A percentile compares a stretch with the other conserved stretches of the same genome.
Conservation (phyloP, 2,888 invertebrate genomes). For the Andricus curvator region DNA sequence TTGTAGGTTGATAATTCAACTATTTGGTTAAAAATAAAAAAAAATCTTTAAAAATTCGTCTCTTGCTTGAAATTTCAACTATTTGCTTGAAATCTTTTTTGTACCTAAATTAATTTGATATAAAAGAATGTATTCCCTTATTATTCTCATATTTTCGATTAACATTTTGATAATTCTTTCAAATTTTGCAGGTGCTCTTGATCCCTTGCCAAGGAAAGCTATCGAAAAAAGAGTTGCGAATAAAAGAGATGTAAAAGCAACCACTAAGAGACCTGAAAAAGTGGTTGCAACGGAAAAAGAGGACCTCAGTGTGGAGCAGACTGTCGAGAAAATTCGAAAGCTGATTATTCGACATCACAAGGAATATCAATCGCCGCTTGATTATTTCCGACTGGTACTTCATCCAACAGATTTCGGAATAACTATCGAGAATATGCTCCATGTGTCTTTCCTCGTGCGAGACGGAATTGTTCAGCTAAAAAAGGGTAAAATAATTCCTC, state of each 20-base stretch:
- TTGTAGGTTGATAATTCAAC: too few species aligned
- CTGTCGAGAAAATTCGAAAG: slow-evolving; percentile 79
- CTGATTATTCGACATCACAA: slow-evolving; percentile 79
- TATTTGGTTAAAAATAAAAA: too few species aligned
- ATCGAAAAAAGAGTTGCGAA: slow-evolving; percentile 30
- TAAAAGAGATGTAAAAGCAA: slow-evolving; percentile 55
- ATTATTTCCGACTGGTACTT: slow-evolving; percentile 82
- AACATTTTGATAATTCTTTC: not conserved
- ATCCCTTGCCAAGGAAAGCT: slow-evolving; percentile 46
- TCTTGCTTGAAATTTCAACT: too few species aligned
- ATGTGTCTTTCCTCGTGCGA: slow-evolving; percentile 82
- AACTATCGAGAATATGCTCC: slow-evolving; percentile 84
- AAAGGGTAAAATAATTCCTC: slow-evolving; percentile 75
- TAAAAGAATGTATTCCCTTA: too few species aligned
- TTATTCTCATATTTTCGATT: not conserved
- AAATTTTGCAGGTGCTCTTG: slow-evolving; percentile 44
- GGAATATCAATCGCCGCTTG: slow-evolving; percentile 77
- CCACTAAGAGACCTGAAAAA: slow-evolving; percentile 80
- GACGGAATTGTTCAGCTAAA: slow-evolving; percentile 80
- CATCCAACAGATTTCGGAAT: slow-evolving; percentile 82
- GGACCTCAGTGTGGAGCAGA: slow-evolving; percentile 81
- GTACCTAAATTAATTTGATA: too few species aligned
- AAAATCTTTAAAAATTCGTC: too few species aligned
- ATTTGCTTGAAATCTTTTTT: too few species aligned
- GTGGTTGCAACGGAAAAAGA: slow-evolving; percentile 80